phyloP scores from a whole-genome alignment of 1,140 invertebrate genomes.

The Hylyphantes graminicola region DNA sequence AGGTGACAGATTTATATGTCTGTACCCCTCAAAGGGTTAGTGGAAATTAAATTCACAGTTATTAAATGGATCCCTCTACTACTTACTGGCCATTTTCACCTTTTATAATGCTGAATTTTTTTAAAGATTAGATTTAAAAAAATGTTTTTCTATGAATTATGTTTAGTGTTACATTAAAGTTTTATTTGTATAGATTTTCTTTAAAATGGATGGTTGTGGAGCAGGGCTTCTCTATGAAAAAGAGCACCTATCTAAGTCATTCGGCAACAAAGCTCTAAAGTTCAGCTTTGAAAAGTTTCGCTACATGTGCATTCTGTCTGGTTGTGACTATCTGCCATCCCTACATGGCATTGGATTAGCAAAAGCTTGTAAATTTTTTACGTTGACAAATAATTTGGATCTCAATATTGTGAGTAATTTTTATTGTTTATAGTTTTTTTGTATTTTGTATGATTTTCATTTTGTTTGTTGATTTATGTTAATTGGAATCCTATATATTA shows the following conservation, averaged over 20 bases:
- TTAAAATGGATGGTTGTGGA: conserved; percentile 91
- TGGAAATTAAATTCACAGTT: too few relatives aligned
- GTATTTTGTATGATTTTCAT: too few relatives aligned
- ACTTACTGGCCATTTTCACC: too few relatives aligned
- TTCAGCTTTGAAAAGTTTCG: conserved; percentile 91
- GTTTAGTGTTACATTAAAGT: not conserved
- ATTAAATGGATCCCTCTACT: too few relatives aligned
- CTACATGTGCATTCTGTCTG: conserved; percentile 95
- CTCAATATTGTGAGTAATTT: conserved; percentile 68
- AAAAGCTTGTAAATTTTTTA: conserved; percentile 92
- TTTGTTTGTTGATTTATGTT: too few relatives aligned
- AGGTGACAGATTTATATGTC: too few relatives aligned
- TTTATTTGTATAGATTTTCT: conserved; percentile 78
- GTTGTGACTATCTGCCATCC: conserved; percentile 95
- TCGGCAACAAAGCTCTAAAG: conserved; percentile 77
- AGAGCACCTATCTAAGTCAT: conserved; percentile 78
- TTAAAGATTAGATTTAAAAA: too few relatives aligned
- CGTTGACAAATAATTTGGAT: conserved; percentile 75
- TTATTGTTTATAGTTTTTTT: conserved; percentile 22
- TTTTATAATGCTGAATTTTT: too few relatives aligned
- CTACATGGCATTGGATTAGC: conserved; percentile 93
- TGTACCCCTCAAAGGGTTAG: too few relatives aligned
- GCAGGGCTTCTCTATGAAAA: conserved; percentile 84
- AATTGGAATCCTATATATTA: too few relatives aligned
- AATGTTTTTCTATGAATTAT: too few relatives aligned